phyloP scores from a whole-genome alignment of 2,113 vertebrate species.

The Prunella fulvescens region DNA sequence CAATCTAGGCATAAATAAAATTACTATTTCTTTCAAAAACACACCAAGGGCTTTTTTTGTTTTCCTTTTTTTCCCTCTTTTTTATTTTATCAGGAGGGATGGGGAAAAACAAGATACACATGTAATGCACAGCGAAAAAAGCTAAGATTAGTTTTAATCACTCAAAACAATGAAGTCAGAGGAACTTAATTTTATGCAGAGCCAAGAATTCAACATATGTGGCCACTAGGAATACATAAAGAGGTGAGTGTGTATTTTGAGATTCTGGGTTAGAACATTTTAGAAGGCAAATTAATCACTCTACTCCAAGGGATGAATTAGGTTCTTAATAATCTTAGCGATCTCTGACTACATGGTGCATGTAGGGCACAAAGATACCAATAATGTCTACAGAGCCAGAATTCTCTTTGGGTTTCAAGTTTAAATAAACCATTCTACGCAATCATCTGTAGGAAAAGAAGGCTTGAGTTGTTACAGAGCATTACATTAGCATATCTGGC shows the following conservation, averaged over 20 bases:
- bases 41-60: rapidly evolving
- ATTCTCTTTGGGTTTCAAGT: constrained; percentile 29
- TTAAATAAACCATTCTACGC: constrained; percentile 41
- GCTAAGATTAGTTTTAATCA: background rate
- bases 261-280: background rate
- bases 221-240: background rate
- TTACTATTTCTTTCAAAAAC: background rate
- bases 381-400: background rate
- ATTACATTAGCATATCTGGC: background rate
- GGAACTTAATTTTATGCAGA: background rate
- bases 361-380: background rate
- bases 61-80: background rate
- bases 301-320: background rate
- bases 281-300: constrained; percentile 41
- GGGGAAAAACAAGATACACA: background rate
- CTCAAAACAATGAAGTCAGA: background rate
- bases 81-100: background rate
- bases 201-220: background rate
- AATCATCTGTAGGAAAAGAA: background rate
- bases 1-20: background rate
- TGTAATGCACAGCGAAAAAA: background rate
- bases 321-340: background rate
- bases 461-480: background rate
- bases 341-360: background rate
- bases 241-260: background rate